phyloP scores from a whole-genome alignment of 2,797 vertebrate species.

The Parambassis ranga region DNA sequence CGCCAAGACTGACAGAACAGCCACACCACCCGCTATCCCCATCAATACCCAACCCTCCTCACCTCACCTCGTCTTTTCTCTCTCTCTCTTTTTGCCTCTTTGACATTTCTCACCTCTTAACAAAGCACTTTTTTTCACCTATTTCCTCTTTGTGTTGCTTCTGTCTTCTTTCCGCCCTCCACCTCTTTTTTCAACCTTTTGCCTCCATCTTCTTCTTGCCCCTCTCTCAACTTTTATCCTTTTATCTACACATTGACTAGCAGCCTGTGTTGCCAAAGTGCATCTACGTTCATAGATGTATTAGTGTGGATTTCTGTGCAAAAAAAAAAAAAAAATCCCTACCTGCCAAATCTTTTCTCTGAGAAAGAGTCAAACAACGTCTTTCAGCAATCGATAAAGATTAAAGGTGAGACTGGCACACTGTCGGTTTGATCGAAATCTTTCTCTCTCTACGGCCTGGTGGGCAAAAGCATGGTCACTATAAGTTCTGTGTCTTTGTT shows the following conservation, averaged over 20 bases:
- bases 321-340: neutral
- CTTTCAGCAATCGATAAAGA: constrained; percentile 25
- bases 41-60: constrained; percentile 51
- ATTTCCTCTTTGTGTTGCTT: constrained; percentile 6
- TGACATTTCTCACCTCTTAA: constrained; percentile 44
- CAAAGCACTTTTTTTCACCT: constrained; percentile 10
- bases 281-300: neutral
- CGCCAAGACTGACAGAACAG: constrained; percentile 69
- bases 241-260: constrained; percentile 7
- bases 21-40: constrained; percentile 49
- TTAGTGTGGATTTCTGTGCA: neutral
- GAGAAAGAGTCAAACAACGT: constrained; percentile 26
- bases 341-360: neutral
- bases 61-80: constrained; percentile 27
- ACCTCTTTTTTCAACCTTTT: neutral
- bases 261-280: neutral
- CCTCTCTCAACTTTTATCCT: neutral
- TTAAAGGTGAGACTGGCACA: constrained; percentile 2
- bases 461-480: neutral
- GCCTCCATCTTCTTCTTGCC: neutral
- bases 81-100: constrained; percentile 13
- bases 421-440: constrained; percentile 11
- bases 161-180: constrained; percentile 13
- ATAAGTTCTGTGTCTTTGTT: constrained; percentile 13
- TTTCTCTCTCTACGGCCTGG: constrained; percentile 3